phyloP scores from a whole-genome alignment of 2,888 invertebrate genomes.

The Theodoxus fluviatilis region DNA sequence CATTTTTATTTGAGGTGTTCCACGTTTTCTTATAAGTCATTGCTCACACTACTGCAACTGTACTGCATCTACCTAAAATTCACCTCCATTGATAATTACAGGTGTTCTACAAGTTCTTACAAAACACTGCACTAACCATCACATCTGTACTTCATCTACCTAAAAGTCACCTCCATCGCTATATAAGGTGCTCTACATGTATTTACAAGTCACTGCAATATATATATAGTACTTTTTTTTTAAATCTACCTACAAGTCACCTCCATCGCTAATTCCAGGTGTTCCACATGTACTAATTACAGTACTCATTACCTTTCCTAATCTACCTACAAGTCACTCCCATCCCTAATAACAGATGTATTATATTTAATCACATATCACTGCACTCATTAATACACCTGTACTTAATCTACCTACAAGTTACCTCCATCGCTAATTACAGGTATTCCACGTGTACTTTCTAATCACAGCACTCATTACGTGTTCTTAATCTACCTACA shows the following conservation, averaged over 20 bases:
- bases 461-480: not conserved
- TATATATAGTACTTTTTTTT: not conserved
- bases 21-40: slow-evolving; percentile 48
- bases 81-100: no score
- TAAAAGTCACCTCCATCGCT: not conserved
- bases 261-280: no score
- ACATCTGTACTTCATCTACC: not conserved
- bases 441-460: slow-evolving; percentile 49
- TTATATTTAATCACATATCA: not conserved
- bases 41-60: not conserved
- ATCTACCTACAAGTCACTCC: no score
- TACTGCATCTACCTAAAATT: not conserved
- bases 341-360: no score
- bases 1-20: slow-evolving; percentile 37
- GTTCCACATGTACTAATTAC: no score
- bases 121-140: not conserved
- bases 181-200: slow-evolving; percentile 44
- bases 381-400: not conserved
- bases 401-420: not conserved
- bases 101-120: not conserved
- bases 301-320: no score
- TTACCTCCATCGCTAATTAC: slow-evolving; percentile 14
- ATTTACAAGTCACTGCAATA: no score
- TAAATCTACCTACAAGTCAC: not conserved
- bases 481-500: not conserved